A percentile compares a stretch with the other conserved stretches of the same genome.
These are phyloP conservation scores for Apus apus DNA, from an alignment of 2,113 vertebrate genomes.

Conservation along the genomic window DNA sequence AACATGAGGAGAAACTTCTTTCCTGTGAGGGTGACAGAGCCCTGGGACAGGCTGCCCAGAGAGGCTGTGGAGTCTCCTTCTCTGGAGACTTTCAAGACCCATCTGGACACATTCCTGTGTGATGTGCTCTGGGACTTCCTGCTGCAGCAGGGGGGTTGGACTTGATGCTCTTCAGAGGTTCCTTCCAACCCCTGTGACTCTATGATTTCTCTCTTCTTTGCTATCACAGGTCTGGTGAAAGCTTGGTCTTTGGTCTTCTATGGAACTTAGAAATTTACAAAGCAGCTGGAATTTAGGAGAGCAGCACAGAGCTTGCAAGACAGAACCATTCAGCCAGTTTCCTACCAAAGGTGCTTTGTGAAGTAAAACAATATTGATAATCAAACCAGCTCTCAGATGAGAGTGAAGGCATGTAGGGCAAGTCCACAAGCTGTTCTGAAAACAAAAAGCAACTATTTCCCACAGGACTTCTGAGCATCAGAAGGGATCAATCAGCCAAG, in stretches of 20 bases:
- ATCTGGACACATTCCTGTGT: too few species aligned
- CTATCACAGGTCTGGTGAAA: not conserved
- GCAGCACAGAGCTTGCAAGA: not conserved
- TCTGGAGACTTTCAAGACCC: too few species aligned
- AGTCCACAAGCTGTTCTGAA: not conserved
- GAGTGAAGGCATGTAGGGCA: not conserved
- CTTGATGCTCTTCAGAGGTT: too few species aligned
- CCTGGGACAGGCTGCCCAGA: too few species aligned
- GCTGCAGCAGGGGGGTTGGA: too few species aligned
- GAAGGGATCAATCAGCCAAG: not conserved
- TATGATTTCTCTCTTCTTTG: not conserved
- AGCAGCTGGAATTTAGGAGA: not conserved
- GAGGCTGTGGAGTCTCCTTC: too few species aligned
- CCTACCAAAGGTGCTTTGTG: not conserved
- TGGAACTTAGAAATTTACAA: not conserved
- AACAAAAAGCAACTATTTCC: not conserved
- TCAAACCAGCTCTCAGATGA: not conserved
- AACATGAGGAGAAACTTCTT: too few species aligned
- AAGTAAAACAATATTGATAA: not conserved
- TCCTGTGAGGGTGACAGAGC: too few species aligned
- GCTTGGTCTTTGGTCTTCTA: not conserved
- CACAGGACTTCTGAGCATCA: not conserved
- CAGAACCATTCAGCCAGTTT: not conserved
- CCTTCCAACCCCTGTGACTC: too few species aligned
- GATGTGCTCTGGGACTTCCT: too few species aligned